Percentiles rank a stretch among this genome's conserved stretches.
Conservation (phyloP, 2,888 invertebrate species). For the Leucoma salicis region DNA sequence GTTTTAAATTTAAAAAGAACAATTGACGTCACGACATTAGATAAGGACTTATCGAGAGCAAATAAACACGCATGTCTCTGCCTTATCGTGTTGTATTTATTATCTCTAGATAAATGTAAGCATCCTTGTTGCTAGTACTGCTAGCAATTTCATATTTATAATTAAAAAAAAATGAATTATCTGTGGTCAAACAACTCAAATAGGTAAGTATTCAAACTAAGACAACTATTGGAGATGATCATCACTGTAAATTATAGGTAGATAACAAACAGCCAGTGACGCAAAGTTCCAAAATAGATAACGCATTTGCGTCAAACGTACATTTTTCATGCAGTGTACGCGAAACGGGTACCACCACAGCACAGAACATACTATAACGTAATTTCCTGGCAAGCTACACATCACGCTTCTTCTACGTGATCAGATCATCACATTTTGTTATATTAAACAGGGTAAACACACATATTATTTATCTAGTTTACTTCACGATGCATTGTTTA, state of each 20-base stretch:
- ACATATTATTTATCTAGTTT: conserved; percentile 23
- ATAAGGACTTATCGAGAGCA: conserved; percentile 51
- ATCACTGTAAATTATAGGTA: conserved; percentile 70
- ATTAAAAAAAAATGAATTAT: too few species aligned
- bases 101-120: conserved; percentile 45
- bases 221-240: conserved; percentile 57
- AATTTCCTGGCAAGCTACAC: conserved; percentile 71
- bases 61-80: conserved; percentile 54
- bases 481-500: conserved; percentile 10
- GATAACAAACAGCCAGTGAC: conserved; percentile 73
- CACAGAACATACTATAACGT: too few species aligned
- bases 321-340: conserved; percentile 76
- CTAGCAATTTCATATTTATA: too few species aligned
- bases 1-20: conserved; percentile 45
- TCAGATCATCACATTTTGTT: conserved; percentile 55
- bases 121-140: conserved; percentile 36
- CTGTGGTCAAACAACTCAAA: too few species aligned
- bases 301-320: conserved; percentile 80
- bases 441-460: conserved; percentile 47
- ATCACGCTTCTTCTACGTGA: conserved; percentile 57
- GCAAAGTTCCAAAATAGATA: conserved; percentile 80
- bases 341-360: conserved; percentile 66
- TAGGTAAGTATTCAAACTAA: conserved; percentile 30
- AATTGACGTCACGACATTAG: conserved; percentile 58
- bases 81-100: conserved; percentile 47